These are phyloP conservation scores for Centropyge bicolor DNA, from an alignment of 2,797 vertebrate species.

Conservation along the genomic window DNA sequence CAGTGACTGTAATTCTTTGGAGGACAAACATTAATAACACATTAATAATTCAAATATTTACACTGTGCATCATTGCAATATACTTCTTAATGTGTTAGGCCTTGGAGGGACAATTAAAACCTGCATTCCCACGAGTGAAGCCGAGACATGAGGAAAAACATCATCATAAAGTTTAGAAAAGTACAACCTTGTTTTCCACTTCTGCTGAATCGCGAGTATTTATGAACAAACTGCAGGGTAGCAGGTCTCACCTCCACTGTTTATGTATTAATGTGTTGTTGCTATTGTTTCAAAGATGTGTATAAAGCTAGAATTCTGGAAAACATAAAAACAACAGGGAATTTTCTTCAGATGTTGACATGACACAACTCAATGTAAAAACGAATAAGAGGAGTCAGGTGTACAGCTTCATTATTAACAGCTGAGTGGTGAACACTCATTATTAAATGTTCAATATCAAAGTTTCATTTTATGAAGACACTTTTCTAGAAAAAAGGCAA, in stretches of 20 bases:
- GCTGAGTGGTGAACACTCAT: too few species aligned
- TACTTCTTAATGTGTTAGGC: constrained; percentile 15
- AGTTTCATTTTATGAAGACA: background rate
- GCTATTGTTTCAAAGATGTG: background rate
- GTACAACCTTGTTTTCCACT: background rate
- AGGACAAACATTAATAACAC: constrained; percentile 49
- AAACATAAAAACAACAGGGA: background rate
- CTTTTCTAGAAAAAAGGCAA: background rate
- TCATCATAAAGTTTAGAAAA: constrained; percentile 9
- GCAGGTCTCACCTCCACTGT: background rate
- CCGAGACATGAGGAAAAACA: constrained; percentile 26
- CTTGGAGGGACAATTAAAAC: constrained; percentile 62
- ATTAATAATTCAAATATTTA: constrained; percentile 73
- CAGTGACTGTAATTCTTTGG: constrained; percentile 33
- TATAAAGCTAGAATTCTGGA: background rate
- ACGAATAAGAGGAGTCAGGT: background rate
- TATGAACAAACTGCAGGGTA: background rate
- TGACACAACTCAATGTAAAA: background rate
- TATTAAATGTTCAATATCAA: background rate
- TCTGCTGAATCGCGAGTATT: background rate
- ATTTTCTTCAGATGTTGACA: background rate
- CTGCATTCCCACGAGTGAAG: constrained; percentile 22
- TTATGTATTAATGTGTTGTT: background rate
- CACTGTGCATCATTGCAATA: constrained; percentile 12
- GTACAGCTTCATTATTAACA: background rate